These are phyloP conservation scores for Julus scanicus DNA, from an alignment of 2,888 invertebrate genomes.

Conservation along the genomic window DNA sequence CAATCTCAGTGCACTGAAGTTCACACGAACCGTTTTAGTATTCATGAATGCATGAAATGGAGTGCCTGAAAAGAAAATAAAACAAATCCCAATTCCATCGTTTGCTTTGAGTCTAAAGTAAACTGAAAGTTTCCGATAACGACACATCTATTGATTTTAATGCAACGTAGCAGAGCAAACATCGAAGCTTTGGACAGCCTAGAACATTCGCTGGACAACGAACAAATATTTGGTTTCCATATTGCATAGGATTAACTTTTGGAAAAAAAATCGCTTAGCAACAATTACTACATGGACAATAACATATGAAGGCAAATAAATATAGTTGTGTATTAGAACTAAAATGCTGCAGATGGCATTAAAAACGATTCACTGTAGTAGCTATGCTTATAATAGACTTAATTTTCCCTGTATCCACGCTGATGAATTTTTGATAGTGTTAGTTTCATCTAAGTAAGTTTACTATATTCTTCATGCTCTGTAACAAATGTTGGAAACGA, in stretches of 20 bases:
- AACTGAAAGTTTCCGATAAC: slow-evolving; percentile 26
- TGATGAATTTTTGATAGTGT: not conserved
- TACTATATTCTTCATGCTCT: too few species aligned
- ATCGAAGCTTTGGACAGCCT: not conserved
- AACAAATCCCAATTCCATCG: slow-evolving; percentile 39
- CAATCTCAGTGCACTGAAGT: slow-evolving; percentile 34
- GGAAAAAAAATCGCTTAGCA: not conserved
- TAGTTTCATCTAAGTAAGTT: not conserved
- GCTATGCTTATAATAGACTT: too few species aligned
- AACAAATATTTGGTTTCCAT: slow-evolving; percentile 12
- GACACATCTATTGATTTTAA: slow-evolving; percentile 30
- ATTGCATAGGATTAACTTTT: not conserved
- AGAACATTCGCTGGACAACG: not conserved
- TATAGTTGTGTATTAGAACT: too few species aligned
- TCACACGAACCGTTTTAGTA: slow-evolving; percentile 38
- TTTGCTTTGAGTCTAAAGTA: slow-evolving; percentile 35
- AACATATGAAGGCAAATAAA: not conserved
- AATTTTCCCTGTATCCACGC: not conserved
- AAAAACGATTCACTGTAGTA: too few species aligned
- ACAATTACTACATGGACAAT: not conserved
- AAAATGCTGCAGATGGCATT: too few species aligned
- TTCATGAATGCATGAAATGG: slow-evolving; percentile 42
- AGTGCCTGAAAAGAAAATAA: slow-evolving; percentile 35
- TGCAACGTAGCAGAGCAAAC: not conserved
- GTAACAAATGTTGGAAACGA: too few species aligned